Base-by-base conservation (phyloP, 92 coral and sea anemone species). In the Actinostola sp. region DNA sequence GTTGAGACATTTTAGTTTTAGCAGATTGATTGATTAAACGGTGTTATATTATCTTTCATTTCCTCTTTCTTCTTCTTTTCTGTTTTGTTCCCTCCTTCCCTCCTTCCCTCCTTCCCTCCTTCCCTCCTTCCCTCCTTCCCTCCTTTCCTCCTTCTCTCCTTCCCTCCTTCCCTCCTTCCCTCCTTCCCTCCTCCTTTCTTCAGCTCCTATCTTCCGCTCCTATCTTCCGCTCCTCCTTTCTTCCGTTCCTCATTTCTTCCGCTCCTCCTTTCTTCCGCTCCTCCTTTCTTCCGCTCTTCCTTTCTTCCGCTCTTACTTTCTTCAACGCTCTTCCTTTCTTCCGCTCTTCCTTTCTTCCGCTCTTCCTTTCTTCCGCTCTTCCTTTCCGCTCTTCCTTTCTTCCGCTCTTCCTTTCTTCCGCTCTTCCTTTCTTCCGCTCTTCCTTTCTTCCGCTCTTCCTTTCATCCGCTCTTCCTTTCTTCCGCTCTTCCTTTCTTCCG, bases 101-200 rank as follows among this genome's bases (percentile, higher is more conserved):
- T 23, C 29, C 59, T n/a, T 21, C 29, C 25, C 9, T 36, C 24
- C 17, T 8, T 27, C 44, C 23, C 35, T 29, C 14, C 64, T 32
- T 58, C 64, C 38, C 64, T 29, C 31, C 19, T 9, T 27, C 62
- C 34, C 21, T 55, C 62, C 36, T 10, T n/a, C 62, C 34, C 27
- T 21, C 41, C 34, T 58, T 27, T n/a, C 1, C 13, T 27, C 42
- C 21, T 21, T 12, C 41, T 16, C 27, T 32, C 41, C 64, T 12
- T 28, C 39, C 3, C 23, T 23, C 8, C 23, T 29, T 38, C 21
- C 21, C 23, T 2, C 15, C 17, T 29, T 58, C 15, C 17, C 64
- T 58, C 21, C 34, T 38, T 21, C 15, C 23, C 64, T 23, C 39
- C 23, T 29, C 15, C 31, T 29, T 23, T 55, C 31, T 29, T 16